These are phyloP conservation scores for Acronicta alni DNA, from an alignment of 2,888 invertebrate species.

Conservation along the genomic window DNA sequence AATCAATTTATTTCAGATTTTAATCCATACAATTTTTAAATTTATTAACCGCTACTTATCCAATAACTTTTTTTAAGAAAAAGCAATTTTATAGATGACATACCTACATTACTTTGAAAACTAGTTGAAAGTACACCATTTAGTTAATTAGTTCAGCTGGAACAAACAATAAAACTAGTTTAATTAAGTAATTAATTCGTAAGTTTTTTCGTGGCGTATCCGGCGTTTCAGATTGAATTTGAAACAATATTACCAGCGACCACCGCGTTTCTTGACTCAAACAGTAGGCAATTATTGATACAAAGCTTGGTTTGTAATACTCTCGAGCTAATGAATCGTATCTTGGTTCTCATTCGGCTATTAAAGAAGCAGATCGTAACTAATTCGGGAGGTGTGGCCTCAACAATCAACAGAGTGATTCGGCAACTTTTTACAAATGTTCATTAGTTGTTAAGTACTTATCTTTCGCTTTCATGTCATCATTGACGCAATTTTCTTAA, in stretches of 20 bases:
- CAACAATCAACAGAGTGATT: slow-evolving; percentile 39
- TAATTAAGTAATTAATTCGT: slow-evolving; percentile 16
- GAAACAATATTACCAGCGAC: slow-evolving; percentile 14
- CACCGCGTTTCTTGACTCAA: slow-evolving; percentile 9
- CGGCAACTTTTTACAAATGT: slow-evolving; percentile 26
- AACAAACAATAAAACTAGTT: slow-evolving; percentile 24
- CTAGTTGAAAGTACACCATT: slow-evolving; percentile 1
- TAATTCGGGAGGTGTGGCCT: slow-evolving; percentile 40
- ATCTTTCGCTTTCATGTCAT: slow-evolving; percentile 15
- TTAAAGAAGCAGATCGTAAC: slow-evolving; percentile 30
- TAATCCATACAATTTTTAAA: not conserved
- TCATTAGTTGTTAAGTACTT: slow-evolving; percentile 2
- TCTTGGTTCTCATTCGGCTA: slow-evolving; percentile 26
- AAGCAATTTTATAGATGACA: too few species aligned
- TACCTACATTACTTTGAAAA: slow-evolving; percentile 2
- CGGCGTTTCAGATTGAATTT: slow-evolving; percentile 24
- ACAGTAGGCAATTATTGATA: slow-evolving; percentile 19
- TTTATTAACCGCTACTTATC: too few species aligned
- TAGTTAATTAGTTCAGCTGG: slow-evolving; percentile 8
- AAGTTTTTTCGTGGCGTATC: slow-evolving; percentile 18
- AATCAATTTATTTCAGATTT: too few species aligned
- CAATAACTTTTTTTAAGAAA: too few species aligned
- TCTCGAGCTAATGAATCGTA: slow-evolving; percentile 23
- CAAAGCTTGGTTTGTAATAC: slow-evolving; percentile 19
- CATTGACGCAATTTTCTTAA: slow-evolving; percentile 12